Evolutionary conservation across 2,113 vertebrate genomes (phyloP).

Genomic region (Mobula hypostoma): DNA sequence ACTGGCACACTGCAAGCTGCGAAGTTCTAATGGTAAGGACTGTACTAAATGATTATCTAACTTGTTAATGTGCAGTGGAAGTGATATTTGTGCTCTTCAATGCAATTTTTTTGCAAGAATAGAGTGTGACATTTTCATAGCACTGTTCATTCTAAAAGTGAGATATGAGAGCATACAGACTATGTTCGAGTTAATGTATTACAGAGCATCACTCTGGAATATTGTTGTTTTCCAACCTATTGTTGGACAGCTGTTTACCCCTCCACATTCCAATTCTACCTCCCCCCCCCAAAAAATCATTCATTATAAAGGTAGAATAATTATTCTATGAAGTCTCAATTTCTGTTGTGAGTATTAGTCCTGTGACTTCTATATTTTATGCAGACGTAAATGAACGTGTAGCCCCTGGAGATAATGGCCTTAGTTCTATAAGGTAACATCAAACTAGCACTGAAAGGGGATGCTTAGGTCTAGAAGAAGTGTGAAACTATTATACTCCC

Average conservation of each 20-base stretch:
- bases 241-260: neutral
- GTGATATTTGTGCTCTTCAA: conserved; percentile 19
- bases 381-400: neutral
- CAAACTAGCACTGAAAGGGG: conserved; percentile 6
- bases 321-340: neutral
- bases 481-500: conserved; percentile 5
- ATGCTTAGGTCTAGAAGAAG: neutral
- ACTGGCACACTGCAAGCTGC: neutral
- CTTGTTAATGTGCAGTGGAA: conserved; percentile 28
- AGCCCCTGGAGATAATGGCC: conserved; percentile 17
- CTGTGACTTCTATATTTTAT: conserved; percentile 31
- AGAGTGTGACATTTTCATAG: neutral
- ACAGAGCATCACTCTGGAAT: neutral
- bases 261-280: no score
- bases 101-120: neutral
- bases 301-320: neutral
- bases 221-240: neutral
- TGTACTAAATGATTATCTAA: neutral
- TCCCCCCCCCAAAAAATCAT: no score
- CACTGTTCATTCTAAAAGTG: neutral
- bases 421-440: conserved; percentile 37
- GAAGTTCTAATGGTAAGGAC: neutral
- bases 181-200: neutral
- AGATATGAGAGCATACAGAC: neutral
- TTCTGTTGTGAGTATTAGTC: conserved; percentile 3